Evolutionary conservation across 2,888 invertebrate genomes (phyloP).

Genomic region (Amblyjoppa fuscipennis): DNA sequence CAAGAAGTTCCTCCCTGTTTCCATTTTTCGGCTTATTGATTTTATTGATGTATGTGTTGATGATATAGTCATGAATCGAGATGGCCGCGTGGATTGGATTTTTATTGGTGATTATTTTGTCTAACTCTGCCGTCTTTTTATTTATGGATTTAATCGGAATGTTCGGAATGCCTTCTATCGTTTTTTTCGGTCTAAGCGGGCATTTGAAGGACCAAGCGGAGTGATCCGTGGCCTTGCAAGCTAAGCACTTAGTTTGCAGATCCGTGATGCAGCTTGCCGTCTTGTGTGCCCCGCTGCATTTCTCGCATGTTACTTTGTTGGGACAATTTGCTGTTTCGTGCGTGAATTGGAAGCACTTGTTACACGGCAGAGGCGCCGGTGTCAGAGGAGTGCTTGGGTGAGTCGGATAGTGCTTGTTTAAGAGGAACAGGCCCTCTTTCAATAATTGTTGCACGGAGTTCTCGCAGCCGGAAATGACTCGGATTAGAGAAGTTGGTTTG

Average conservation of each 20-base stretch:
- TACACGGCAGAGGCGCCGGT: slow-evolving; percentile 11
- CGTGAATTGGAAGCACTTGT: slow-evolving; percentile 14
- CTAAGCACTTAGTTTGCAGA: slow-evolving; percentile 17
- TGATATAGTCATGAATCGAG: slow-evolving; percentile 14
- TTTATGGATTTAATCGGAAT: slow-evolving; percentile 14
- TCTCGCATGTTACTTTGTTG: slow-evolving; percentile 10
- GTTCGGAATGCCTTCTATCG: background rate
- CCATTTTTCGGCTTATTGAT: slow-evolving; percentile 10
- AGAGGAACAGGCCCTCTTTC: slow-evolving; percentile 32
- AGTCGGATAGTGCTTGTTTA: slow-evolving; percentile 39
- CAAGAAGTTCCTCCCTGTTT: background rate
- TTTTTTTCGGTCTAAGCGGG: slow-evolving; percentile 1
- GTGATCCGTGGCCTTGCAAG: slow-evolving; percentile 20
- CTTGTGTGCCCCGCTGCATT: slow-evolving; percentile 1
- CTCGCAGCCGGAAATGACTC: slow-evolving; percentile 40
- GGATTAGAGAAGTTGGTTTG: slow-evolving; percentile 30
- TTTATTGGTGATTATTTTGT: background rate
- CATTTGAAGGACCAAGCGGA: slow-evolving; percentile 21
- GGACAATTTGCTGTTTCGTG: background rate
- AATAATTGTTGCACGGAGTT: slow-evolving; percentile 22
- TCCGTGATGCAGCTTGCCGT: background rate
- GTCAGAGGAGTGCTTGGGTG: slow-evolving; percentile 40
- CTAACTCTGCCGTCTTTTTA: slow-evolving; percentile 15
- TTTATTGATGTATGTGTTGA: slow-evolving; percentile 14
- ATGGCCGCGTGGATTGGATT: slow-evolving; percentile 13